Evolutionary conservation across 2,888 invertebrate species (phyloP).

Genomic region (Melolontha melolontha): DNA sequence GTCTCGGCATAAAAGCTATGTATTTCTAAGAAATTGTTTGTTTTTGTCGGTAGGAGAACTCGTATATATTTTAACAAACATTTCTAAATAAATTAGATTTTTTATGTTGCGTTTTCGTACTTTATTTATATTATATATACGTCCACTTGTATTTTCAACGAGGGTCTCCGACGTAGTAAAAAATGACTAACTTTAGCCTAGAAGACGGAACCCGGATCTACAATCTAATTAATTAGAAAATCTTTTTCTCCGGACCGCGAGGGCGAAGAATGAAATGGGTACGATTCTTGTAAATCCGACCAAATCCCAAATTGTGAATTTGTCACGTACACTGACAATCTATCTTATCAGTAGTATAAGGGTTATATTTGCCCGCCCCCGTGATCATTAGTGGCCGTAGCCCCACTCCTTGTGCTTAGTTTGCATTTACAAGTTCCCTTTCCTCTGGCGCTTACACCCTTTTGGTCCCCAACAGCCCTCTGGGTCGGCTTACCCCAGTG

Average conservation of each 20-base stretch:
- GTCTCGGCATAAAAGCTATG: no score
- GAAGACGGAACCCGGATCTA: slow-evolving; percentile 34
- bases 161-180: slow-evolving; percentile 1
- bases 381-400: slow-evolving; percentile 65
- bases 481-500: slow-evolving; percentile 58
- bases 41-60: no score
- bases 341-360: slow-evolving; percentile 64
- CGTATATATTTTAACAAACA: no score
- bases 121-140: no score
- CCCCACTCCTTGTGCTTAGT: slow-evolving; percentile 66
- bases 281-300: slow-evolving; percentile 42
- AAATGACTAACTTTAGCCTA: slow-evolving; percentile 26
- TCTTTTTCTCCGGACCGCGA: slow-evolving; percentile 34
- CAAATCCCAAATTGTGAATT: slow-evolving; percentile 63
- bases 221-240: slow-evolving; percentile 41
- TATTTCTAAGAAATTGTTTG: no score
- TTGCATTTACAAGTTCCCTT: slow-evolving; percentile 66
- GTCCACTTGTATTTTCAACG: no score
- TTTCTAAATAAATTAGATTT: no score
- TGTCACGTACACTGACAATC: slow-evolving; percentile 63
- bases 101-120: no score
- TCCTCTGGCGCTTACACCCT: slow-evolving; percentile 53
- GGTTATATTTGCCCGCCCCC: slow-evolving; percentile 62
- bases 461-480: slow-evolving; percentile 53
- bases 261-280: slow-evolving; percentile 36